A percentile compares a stretch with the other conserved stretches of the same genome.
These are phyloP conservation scores for Spinus olivaceus DNA, from an alignment of 2,797 vertebrate genomes.

Conservation along the genomic window DNA sequence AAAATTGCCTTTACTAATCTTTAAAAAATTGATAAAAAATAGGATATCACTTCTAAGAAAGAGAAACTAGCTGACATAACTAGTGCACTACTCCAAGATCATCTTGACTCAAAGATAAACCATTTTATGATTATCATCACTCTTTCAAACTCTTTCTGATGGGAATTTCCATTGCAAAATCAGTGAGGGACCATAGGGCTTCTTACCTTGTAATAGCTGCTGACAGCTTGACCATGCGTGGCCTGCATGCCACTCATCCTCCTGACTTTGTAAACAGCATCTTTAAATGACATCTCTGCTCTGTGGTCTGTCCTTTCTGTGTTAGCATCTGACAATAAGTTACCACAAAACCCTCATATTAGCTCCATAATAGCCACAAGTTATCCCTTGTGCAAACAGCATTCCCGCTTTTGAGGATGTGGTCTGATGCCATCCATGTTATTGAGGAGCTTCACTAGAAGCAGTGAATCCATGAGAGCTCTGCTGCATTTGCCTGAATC, in stretches of 20 bases:
- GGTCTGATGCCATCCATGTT: not conserved
- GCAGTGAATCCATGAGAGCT: not conserved
- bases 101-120: not conserved
- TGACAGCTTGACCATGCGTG: not conserved
- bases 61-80: not conserved
- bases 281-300: not conserved
- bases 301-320: not conserved
- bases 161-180: not conserved
- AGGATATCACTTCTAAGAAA: not conserved
- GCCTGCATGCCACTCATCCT: not conserved
- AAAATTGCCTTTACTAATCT: not conserved
- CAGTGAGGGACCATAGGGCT: not conserved
- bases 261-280: not conserved
- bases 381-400: not conserved
- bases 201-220: not conserved
- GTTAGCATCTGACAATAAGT: not conserved
- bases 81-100: not conserved
- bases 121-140: fast-evolving
- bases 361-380: not conserved
- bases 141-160: not conserved
- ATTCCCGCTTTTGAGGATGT: not conserved
- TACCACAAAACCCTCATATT: not conserved
- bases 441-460: not conserved
- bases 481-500: not conserved
- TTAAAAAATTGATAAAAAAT: not conserved